Percentiles rank a stretch among this genome's conserved stretches.
Conservation (phyloP, 2,888 invertebrate species). For the Oithona nana region DNA sequence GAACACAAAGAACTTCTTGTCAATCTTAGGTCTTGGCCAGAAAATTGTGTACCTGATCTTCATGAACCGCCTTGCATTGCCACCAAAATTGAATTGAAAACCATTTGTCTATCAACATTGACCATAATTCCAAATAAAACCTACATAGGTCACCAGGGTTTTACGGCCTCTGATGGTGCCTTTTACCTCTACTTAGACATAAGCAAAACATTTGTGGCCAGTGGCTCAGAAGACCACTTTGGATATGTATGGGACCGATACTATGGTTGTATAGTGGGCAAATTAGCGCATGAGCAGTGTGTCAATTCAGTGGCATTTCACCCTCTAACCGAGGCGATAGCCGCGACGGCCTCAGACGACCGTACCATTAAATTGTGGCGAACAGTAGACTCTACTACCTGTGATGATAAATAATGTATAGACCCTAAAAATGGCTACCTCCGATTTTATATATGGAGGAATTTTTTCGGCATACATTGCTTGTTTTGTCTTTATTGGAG, state of each 20-base stretch:
- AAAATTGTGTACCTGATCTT: background rate
- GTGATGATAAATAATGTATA: too few species aligned
- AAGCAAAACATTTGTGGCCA: background rate
- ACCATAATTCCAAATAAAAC: background rate
- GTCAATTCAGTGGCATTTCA: slow-evolving; percentile 8
- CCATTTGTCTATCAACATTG: background rate
- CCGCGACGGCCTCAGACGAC: slow-evolving; percentile 8
- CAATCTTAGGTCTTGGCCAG: slow-evolving; percentile 8
- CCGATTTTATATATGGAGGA: too few species aligned
- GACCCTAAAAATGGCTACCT: too few species aligned
- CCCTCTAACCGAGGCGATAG: background rate
- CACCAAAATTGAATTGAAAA: background rate
- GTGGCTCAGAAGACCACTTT: slow-evolving; percentile 1
- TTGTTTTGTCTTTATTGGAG: too few species aligned
- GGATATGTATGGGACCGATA: slow-evolving; percentile 4
- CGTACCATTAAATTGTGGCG: slow-evolving; percentile 2
- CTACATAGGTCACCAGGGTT: background rate
- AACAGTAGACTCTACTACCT: too few species aligned
- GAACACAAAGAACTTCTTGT: background rate
- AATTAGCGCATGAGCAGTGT: slow-evolving; percentile 1
- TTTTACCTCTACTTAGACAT: slow-evolving; percentile 2
- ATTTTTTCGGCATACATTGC: too few species aligned
- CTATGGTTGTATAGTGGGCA: background rate
- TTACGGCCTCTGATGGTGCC: slow-evolving; percentile 3
- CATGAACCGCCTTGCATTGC: slow-evolving; percentile 10